Conservation (phyloP, 2,113 vertebrate species). For the Clarias gariepinus region DNA sequence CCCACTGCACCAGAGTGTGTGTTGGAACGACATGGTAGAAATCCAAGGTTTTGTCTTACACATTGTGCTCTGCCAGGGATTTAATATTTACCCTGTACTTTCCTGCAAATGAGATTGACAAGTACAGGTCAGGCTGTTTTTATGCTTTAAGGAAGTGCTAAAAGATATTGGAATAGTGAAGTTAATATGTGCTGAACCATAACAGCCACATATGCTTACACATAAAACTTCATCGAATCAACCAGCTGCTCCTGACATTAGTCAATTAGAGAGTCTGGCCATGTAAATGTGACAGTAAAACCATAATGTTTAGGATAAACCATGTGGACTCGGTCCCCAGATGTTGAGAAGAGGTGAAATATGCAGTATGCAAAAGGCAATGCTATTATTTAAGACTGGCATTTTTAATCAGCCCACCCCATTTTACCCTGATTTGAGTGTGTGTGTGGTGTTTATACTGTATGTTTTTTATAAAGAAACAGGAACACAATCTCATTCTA, state of each 20-base stretch:
- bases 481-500: not conserved
- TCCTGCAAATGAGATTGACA: conserved; percentile 55
- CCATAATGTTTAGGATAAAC: conserved; percentile 53
- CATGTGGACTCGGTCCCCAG: conserved; percentile 45
- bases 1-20: conserved; percentile 39
- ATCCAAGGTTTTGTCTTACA: conserved; percentile 46
- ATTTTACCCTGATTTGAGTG: not conserved
- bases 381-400: not conserved
- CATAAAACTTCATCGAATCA: conserved; percentile 53
- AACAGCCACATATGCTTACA: conserved; percentile 50
- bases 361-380: not conserved
- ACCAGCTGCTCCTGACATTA: conserved; percentile 53
- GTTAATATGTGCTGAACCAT: conserved; percentile 52
- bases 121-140: conserved; percentile 50
- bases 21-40: conserved; percentile 31
- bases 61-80: conserved; percentile 44
- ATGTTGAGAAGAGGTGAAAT: conserved; percentile 48
- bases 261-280: conserved; percentile 54
- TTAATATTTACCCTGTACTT: conserved; percentile 51
- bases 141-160: conserved; percentile 54
- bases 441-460: not conserved
- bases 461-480: not conserved
- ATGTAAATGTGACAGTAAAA: conserved; percentile 54
- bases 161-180: conserved; percentile 51
- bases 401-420: not conserved